Evolutionary conservation across 2,888 invertebrate genomes (phyloP).

Genomic region (Podotricha telesiphe): DNA sequence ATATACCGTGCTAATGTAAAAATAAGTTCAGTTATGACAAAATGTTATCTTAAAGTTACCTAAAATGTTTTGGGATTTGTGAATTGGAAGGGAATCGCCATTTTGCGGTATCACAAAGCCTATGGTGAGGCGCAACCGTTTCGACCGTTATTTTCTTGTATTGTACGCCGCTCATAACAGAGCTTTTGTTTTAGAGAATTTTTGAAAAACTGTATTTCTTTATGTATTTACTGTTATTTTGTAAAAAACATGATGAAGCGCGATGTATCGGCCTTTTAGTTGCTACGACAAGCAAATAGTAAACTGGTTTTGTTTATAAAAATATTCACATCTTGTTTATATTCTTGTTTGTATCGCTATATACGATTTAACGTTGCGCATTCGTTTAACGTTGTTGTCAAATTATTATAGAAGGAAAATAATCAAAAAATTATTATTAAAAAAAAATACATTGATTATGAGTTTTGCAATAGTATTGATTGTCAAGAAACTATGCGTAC

Average conservation of each 20-base stretch:
- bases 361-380: background rate
- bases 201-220: background rate
- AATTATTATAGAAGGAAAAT: too few relatives aligned
- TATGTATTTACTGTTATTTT: background rate
- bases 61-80: background rate
- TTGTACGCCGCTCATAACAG: background rate
- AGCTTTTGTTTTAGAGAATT: constrained; percentile 3
- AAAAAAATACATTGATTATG: too few relatives aligned
- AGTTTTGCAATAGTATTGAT: too few relatives aligned
- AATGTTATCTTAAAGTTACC: too few relatives aligned
- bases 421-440: too few relatives aligned
- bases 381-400: too few relatives aligned
- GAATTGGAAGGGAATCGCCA: too few relatives aligned
- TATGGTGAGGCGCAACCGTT: constrained; percentile 19
- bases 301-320: constrained; percentile 4
- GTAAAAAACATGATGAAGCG: background rate
- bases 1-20: too few relatives aligned
- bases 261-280: background rate
- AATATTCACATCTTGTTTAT: constrained; percentile 8
- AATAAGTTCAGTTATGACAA: too few relatives aligned
- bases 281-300: constrained; percentile 1
- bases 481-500: too few relatives aligned
- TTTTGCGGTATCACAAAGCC: constrained; percentile 13
- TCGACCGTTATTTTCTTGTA: constrained; percentile 25
- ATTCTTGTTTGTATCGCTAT: background rate